A percentile compares a stretch with the other conserved stretches of the same genome.
phyloP scores from a whole-genome alignment of 1,140 invertebrate species.

The Penaeus vannamei region DNA sequence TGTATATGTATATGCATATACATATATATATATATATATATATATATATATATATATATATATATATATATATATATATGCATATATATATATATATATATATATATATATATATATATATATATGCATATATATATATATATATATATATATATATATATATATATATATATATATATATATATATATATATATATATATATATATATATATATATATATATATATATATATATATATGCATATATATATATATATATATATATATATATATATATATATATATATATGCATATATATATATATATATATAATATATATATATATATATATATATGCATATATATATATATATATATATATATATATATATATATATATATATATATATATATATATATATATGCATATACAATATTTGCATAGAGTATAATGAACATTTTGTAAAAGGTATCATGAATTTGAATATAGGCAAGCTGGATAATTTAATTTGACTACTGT shows the following conservation, averaged over 20 bases:
- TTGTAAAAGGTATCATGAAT: no score
- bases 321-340: background rate
- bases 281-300: slow-evolving; percentile 4
- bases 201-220: slow-evolving; percentile 30
- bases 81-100: slow-evolving; percentile 2
- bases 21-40: background rate
- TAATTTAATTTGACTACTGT: no score
- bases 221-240: slow-evolving; percentile 11
- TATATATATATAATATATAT: slow-evolving; percentile 16
- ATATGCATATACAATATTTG: background rate
- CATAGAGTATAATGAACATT: no score
- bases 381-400: slow-evolving; percentile 23
- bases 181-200: slow-evolving; percentile 22
- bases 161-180: background rate
- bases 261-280: slow-evolving; percentile 14
- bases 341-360: slow-evolving; percentile 13
- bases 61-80: slow-evolving; percentile 18
- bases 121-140: background rate
- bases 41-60: slow-evolving; percentile 23
- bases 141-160: slow-evolving; percentile 7
- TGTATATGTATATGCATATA: slow-evolving; percentile 9
- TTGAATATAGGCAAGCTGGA: no score
- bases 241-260: slow-evolving; percentile 2
- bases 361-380: slow-evolving; percentile 8
- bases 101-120: slow-evolving; percentile 18